Evolutionary conservation across 2,888 invertebrate species (phyloP), one percentile per base, ranked within the genome.

Genomic region (Pheosia tremula): DNA sequence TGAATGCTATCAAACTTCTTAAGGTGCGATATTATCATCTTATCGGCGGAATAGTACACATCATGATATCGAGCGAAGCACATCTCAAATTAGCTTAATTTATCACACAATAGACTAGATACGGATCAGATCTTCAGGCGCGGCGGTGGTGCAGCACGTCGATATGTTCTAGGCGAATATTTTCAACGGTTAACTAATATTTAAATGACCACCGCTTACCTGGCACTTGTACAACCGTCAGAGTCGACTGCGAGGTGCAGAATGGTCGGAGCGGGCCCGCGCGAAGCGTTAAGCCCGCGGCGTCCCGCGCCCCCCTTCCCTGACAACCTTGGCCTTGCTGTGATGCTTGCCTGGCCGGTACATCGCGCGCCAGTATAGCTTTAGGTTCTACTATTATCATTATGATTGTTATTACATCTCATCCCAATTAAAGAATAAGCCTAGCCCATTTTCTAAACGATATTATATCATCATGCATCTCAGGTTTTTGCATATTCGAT

Each of bases 191-290:
- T 83, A 75, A 86, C 78, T 79, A 79, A 72, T 78, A 81, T 82
- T 75, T 78, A 83, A 87, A 80, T 81, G 82, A 86, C 87, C 89
- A 88, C 90, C 86, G 91, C 93, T 94, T 94, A 94, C 94, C 94
- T 94, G 91, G 85, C 88, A 86, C 91, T 92, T 87, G 91, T 82
- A 93, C 94, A 92, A 94, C 94, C 93, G 93, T 93, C 86, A 90
- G 87, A 91, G 91, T 90, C 93, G 91, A 93, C 93, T 93, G 93
- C 94, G 90, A 91, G 92, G 93, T 92, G 94, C 89, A 93, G 94
- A 94, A 94, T 94, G 94, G 87, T 87, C 85, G 82, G 84, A 82
- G 87, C 84, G 89, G 90, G 89, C 88, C 87, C 86, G 92, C 91
- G 91, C 90, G 81, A 87, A 87, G 83, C 92, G 91, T 90, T 91